These are phyloP conservation scores for Calcarius lapponicus DNA, from an alignment of 2,797 vertebrate genomes.

Conservation along the genomic window DNA sequence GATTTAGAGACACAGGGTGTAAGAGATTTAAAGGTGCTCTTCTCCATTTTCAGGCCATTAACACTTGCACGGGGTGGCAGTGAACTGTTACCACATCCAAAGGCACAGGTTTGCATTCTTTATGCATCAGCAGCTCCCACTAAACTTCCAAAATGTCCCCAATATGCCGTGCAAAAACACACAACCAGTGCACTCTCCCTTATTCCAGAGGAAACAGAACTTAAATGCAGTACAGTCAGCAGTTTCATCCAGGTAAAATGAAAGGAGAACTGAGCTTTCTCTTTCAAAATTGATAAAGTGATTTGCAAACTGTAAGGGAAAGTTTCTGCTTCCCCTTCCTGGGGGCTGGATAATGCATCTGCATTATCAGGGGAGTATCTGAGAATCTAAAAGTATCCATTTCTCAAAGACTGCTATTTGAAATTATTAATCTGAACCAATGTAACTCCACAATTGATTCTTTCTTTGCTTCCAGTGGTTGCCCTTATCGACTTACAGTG, in stretches of 20 bases:
- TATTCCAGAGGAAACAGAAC: not conserved
- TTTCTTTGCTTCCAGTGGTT: constrained; percentile 19
- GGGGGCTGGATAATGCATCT: not conserved
- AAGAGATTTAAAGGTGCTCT: not conserved
- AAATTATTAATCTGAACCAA: not conserved
- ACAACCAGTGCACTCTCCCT: not conserved
- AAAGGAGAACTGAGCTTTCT: not conserved
- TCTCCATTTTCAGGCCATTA: not conserved
- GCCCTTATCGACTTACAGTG: not conserved
- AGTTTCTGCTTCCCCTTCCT: not conserved
- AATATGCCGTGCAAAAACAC: not conserved
- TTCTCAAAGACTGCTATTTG: not conserved
- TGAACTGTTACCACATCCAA: not conserved
- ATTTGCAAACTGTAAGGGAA: not conserved
- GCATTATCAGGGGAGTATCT: not conserved
- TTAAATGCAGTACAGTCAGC: not conserved
- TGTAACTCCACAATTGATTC: not conserved
- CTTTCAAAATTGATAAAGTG: not conserved
- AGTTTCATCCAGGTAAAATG: not conserved
- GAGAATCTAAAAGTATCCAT: not conserved
- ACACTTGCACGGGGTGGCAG: not conserved
- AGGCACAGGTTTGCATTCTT: not conserved
- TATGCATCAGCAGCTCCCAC: not conserved
- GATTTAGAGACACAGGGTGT: not conserved
- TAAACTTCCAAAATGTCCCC: not conserved